phyloP scores from a whole-genome alignment of 2,888 invertebrate species.

The Spodoptera picta region DNA sequence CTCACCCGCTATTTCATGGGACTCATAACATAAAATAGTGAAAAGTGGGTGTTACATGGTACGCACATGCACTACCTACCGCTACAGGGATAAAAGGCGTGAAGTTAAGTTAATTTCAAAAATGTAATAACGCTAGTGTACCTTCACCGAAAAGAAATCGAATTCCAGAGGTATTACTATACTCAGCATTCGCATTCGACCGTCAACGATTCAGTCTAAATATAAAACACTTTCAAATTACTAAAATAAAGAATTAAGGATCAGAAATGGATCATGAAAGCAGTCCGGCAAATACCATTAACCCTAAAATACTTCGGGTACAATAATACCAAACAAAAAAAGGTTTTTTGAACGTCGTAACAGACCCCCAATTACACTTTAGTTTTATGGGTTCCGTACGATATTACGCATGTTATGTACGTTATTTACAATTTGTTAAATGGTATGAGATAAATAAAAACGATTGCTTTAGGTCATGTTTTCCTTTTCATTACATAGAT shows the following conservation, averaged over 20 bases:
- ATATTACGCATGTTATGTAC: constrained; percentile 45
- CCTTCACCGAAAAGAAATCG: too few relatives aligned
- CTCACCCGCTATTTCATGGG: too few relatives aligned
- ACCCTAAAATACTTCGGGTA: constrained; percentile 31
- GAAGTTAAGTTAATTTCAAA: too few relatives aligned
- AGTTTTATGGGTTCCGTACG: constrained; percentile 48
- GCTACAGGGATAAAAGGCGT: too few relatives aligned
- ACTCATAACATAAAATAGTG: too few relatives aligned
- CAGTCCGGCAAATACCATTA: constrained; percentile 42
- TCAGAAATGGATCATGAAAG: constrained; percentile 24
- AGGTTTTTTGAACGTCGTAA: constrained; percentile 41
- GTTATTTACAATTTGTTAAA: constrained; percentile 31
- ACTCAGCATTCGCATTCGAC: too few relatives aligned
- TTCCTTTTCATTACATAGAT: neutral
- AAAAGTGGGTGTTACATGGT: too few relatives aligned
- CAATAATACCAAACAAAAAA: constrained; percentile 31
- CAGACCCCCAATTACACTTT: constrained; percentile 48
- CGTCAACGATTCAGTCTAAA: too few relatives aligned
- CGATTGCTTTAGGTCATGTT: constrained; percentile 12
- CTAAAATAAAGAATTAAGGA: constrained; percentile 8
- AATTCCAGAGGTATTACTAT: too few relatives aligned
- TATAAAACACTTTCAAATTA: too few relatives aligned
- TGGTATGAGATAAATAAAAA: constrained; percentile 35
- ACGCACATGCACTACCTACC: too few relatives aligned
- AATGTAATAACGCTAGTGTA: too few relatives aligned